Conservation (phyloP, 2,888 invertebrate species). For the Drosophila austrosaltans region DNA sequence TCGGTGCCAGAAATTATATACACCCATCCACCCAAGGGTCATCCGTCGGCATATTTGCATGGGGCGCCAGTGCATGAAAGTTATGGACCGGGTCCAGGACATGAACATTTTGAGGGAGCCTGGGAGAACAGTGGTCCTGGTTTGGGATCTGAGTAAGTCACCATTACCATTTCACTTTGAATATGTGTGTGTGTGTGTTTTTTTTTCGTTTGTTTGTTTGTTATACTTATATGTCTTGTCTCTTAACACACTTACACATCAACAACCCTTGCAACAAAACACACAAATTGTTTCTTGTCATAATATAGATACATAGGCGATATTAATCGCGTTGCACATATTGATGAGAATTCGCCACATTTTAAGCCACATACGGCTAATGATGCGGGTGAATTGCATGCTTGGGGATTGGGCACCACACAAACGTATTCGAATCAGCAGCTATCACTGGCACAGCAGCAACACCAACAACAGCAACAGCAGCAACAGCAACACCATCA, state of each 20-base stretch:
- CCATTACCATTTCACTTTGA: neutral
- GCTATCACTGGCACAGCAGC: slow-evolving; percentile 43
- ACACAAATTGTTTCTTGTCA: slow-evolving; percentile 31
- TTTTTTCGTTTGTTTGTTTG: slow-evolving; percentile 9
- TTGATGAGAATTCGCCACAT: slow-evolving; percentile 81
- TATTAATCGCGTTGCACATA: slow-evolving; percentile 86
- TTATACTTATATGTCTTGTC: slow-evolving; percentile 48
- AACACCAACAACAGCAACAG: slow-evolving; percentile 61
- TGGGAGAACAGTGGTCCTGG: slow-evolving; percentile 87
- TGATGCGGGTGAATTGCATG: slow-evolving; percentile 86
- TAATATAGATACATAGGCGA: slow-evolving; percentile 86
- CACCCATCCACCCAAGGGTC: slow-evolving; percentile 82
- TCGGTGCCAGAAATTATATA: slow-evolving; percentile 82
- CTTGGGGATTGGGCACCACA: slow-evolving; percentile 86
- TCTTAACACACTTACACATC: slow-evolving; percentile 45
- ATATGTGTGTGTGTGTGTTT: slow-evolving; percentile 3
- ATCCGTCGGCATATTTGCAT: slow-evolving; percentile 80
- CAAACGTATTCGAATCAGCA: slow-evolving; percentile 55
- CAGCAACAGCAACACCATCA: slow-evolving; percentile 34
- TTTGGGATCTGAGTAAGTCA: slow-evolving; percentile 87
- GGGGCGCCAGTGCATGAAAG: slow-evolving; percentile 79
- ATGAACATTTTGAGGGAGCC: slow-evolving; percentile 85
- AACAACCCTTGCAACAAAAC: slow-evolving; percentile 12
- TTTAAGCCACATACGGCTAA: slow-evolving; percentile 84
- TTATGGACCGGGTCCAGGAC: slow-evolving; percentile 76